Percentiles rank a stretch among this genome's conserved stretches.
Conservation (phyloP, 2,888 invertebrate species). For the Agrochola lota region DNA sequence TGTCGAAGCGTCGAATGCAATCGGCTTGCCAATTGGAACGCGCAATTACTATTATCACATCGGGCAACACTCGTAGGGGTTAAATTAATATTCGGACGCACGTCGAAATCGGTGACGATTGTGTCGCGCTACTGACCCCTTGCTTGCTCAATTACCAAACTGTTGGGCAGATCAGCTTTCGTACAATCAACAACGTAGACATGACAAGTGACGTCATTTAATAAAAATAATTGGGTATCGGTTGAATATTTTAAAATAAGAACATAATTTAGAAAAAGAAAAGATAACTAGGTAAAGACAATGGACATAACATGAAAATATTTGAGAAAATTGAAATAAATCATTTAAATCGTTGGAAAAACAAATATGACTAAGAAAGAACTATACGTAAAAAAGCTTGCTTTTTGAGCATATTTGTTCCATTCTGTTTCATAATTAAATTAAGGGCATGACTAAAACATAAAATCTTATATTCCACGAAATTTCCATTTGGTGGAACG, state of each 20-base stretch:
- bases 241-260: neutral
- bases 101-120: conserved; percentile 50
- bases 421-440: neutral
- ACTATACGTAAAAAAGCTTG: too few species aligned
- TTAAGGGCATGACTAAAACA: neutral
- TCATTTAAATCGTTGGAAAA: neutral
- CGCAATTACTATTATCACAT: conserved; percentile 74
- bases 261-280: neutral
- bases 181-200: conserved; percentile 10
- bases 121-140: conserved; percentile 39
- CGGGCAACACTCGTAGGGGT: conserved; percentile 66
- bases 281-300: neutral
- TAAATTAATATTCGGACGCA: conserved; percentile 68
- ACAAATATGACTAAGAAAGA: too few species aligned
- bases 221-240: neutral
- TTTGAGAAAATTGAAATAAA: too few species aligned
- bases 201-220: neutral
- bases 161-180: conserved; percentile 66
- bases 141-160: conserved; percentile 69
- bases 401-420: neutral
- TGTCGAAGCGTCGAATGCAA: conserved; percentile 34
- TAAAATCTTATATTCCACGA: neutral
- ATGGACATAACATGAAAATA: neutral
- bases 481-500: neutral
- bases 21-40: conserved; percentile 61